These are phyloP conservation scores for Drosophila pseudotakahashii DNA, from an alignment of 2,888 invertebrate species.

Conservation along the genomic window DNA sequence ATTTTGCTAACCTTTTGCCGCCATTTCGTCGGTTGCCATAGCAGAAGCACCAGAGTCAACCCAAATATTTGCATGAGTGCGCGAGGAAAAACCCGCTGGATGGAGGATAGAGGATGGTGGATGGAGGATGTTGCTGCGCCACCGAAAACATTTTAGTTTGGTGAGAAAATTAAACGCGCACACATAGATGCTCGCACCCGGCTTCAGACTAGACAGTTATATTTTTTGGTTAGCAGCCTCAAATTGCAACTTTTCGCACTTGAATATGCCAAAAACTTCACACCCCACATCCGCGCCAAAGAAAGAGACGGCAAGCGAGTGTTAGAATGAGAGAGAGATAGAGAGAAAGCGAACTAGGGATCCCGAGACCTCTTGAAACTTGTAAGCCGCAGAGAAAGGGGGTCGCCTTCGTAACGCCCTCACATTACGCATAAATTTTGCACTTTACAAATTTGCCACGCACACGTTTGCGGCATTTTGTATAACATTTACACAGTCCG, in stretches of 20 bases:
- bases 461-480: constrained; percentile 80
- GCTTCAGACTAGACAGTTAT: constrained; percentile 63
- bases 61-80: constrained; percentile 77
- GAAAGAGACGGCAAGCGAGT: not conserved
- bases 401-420: constrained; percentile 63
- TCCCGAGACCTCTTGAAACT: constrained; percentile 67
- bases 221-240: constrained; percentile 55
- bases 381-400: constrained; percentile 61
- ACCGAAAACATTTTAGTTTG: constrained; percentile 76
- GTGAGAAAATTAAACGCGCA: constrained; percentile 75
- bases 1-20: constrained; percentile 76
- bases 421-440: constrained; percentile 80
- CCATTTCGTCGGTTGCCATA: constrained; percentile 63
- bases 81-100: constrained; percentile 42
- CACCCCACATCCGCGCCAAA: constrained; percentile 39
- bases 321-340: not conserved
- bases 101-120: constrained; percentile 39
- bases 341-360: constrained; percentile 6
- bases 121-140: constrained; percentile 45
- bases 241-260: constrained; percentile 77
- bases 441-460: constrained; percentile 80
- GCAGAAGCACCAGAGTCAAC: constrained; percentile 22
- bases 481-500: constrained; percentile 68
- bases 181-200: constrained; percentile 37
- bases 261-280: constrained; percentile 55